phyloP scores from a whole-genome alignment of 1,140 invertebrate genomes.

The Calephelis virginiensis region DNA sequence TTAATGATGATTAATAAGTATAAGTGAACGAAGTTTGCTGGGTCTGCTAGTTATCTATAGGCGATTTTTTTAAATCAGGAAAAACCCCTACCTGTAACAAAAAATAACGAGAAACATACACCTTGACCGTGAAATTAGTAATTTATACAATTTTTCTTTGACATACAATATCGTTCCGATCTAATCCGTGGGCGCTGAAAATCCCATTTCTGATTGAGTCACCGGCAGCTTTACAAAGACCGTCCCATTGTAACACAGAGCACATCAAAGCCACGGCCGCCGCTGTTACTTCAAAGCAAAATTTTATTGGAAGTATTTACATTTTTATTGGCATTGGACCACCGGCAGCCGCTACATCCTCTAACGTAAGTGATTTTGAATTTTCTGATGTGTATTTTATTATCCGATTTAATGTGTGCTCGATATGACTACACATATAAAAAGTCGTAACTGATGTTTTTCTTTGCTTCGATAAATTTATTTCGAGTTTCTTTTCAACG shows the following conservation, averaged over 20 bases:
- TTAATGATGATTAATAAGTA: no score
- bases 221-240: conserved; percentile 46
- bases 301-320: conserved; percentile 74
- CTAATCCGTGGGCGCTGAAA: conserved; percentile 29
- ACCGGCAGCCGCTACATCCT: conserved; percentile 57
- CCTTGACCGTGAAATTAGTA: background rate
- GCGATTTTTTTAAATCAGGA: no score
- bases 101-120: background rate
- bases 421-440: conserved; percentile 60
- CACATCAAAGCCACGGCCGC: conserved; percentile 64
- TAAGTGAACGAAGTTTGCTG: no score
- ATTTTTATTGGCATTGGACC: conserved; percentile 76
- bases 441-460: conserved; percentile 16
- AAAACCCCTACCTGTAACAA: no score
- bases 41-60: no score
- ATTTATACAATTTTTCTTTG: background rate
- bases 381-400: conserved; percentile 77
- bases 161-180: background rate
- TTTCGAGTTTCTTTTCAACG: background rate
- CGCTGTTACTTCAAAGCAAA: conserved; percentile 69
- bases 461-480: no score
- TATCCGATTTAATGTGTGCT: conserved; percentile 72
- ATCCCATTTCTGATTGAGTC: conserved; percentile 42
- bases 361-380: conserved; percentile 77
- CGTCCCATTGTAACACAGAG: conserved; percentile 54